Evolutionary conservation across 1,140 invertebrate genomes (phyloP), one percentile per base, ranked within the genome.

Genomic region (Ostrea denselamellosa): DNA sequence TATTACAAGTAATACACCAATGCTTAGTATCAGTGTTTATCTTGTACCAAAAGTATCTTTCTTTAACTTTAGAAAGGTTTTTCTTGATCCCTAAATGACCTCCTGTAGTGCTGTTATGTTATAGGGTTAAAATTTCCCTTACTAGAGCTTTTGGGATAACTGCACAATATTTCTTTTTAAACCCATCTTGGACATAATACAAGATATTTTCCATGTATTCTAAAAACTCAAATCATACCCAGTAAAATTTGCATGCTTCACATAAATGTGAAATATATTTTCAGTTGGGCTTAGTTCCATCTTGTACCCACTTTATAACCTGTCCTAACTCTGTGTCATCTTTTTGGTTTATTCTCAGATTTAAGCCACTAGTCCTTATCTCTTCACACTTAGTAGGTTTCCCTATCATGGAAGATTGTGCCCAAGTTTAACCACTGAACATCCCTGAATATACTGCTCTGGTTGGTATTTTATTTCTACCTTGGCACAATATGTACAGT

Each of bases 71-170:
- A 22, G n/a, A 17, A 17, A 85, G 62, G 51, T 83, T 88, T 17
- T 88, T 88, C 53, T 85, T 88, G 2, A 88, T 82, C 8, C 85
- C 85, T 8, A 86, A 22, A 54, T 88, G 88, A 25, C 85, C 77
- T 34, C 54, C 84, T 65, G 71, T 86, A 22, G 25, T 34, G 25
- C 17, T 82, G 28, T 86, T 68, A 53, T 88, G 85, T 44, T 83
- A 56, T 14, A 86, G 54, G 2, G 28, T 2, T 8, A 88, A 17
- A 52, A 81, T 25, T n/a, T 28, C 28, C 54, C 53, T 51, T 28
- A 84, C 83, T 84, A 84, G 22, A 84, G 17, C 22, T 25, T 56
- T 84, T 17, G 83, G 83, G 53, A 84, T 84, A 5, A 84, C 53
- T 25, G 22, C 5, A 53, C 53, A 53, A 84, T 84, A 54, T 19